Conservation (phyloP, 2,797 vertebrate genomes). For the Cossypha niveicapilla region DNA sequence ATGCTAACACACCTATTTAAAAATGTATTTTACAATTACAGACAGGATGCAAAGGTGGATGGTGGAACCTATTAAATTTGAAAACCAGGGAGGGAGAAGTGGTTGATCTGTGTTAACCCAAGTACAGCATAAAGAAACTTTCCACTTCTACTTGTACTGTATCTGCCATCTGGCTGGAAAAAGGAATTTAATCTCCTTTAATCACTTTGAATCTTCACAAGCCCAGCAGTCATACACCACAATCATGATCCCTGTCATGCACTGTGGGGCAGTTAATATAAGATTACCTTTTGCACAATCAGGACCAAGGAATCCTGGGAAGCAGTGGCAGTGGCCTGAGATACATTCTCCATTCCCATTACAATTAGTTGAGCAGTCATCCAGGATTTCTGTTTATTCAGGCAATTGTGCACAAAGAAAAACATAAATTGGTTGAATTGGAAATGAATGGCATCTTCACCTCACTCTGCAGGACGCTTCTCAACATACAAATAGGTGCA, state of each 20-base stretch:
- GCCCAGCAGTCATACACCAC: not conserved
- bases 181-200: constrained; percentile 42
- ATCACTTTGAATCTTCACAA: constrained; percentile 38
- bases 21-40: not conserved
- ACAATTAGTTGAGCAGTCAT: constrained; percentile 92
- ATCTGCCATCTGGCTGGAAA: constrained; percentile 2
- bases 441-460: not conserved
- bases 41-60: not conserved
- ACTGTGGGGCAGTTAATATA: not conserved
- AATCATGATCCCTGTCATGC: not conserved
- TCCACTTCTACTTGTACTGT: not conserved
- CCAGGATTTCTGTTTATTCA: constrained; percentile 84
- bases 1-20: not conserved
- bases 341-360: constrained; percentile 96
- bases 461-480: constrained; percentile 3
- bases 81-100: not conserved
- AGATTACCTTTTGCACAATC: constrained; percentile 92
- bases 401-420: constrained; percentile 38
- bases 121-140: not conserved
- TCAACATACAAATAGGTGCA: constrained; percentile 21
- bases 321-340: constrained; percentile 94
- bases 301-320: constrained; percentile 91
- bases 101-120: not conserved
- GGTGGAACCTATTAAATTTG: not conserved
- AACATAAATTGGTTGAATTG: not conserved